These are phyloP conservation scores for Apamea anceps DNA, from an alignment of 2,888 invertebrate genomes.

Conservation along the genomic window DNA sequence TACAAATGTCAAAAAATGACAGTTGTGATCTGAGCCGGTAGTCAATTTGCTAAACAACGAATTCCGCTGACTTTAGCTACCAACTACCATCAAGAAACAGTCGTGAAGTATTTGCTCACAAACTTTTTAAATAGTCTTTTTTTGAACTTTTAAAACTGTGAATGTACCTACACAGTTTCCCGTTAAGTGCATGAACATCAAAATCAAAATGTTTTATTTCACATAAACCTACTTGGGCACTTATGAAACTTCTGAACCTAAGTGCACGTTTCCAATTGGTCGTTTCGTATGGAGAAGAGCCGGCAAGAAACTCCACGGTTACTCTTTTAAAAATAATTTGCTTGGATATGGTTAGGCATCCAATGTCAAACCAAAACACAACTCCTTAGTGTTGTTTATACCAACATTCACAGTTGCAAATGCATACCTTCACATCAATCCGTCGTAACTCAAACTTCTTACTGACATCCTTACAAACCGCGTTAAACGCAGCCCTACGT, in stretches of 20 bases:
- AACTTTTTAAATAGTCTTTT: not conserved
- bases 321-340: too few relatives aligned
- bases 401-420: not conserved
- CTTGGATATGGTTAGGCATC: too few relatives aligned
- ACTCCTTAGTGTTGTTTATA: too few relatives aligned
- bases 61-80: too few relatives aligned
- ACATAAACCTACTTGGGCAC: too few relatives aligned
- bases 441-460: not conserved
- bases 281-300: too few relatives aligned
- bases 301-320: too few relatives aligned
- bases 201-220: too few relatives aligned
- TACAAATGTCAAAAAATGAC: not conserved
- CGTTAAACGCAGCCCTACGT: constrained; percentile 60
- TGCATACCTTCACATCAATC: constrained; percentile 12
- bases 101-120: too few relatives aligned
- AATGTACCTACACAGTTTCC: not conserved
- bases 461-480: constrained; percentile 40
- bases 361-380: not conserved
- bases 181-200: not conserved
- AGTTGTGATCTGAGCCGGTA: not conserved
- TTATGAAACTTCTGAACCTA: too few relatives aligned
- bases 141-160: not conserved
- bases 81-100: not conserved
- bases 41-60: not conserved
- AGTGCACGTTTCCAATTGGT: too few relatives aligned